Evolutionary conservation across 2,113 vertebrate genomes (phyloP).

Genomic region (Tragelaphus strepsiceros): DNA sequence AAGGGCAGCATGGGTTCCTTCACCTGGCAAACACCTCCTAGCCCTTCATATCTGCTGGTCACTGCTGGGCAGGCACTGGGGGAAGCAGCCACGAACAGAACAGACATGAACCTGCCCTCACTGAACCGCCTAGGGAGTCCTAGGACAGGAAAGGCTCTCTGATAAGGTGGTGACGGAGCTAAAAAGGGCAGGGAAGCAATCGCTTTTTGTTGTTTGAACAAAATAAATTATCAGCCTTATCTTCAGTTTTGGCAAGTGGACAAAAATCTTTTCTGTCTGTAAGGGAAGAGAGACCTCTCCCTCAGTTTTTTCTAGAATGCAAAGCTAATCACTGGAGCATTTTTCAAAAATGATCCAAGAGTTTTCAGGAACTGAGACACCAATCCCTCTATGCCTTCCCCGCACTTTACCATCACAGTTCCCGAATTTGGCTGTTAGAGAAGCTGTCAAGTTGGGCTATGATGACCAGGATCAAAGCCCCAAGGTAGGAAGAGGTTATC

Average conservation of each 20-base stretch:
- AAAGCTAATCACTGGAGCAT: background rate
- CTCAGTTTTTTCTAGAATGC: background rate
- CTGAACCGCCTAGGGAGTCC: background rate
- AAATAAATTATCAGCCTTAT: background rate
- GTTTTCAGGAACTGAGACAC: background rate
- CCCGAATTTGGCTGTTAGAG: background rate
- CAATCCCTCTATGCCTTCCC: background rate
- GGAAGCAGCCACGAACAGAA: background rate
- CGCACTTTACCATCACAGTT: background rate
- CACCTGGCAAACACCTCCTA: background rate
- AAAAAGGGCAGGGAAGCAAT: background rate
- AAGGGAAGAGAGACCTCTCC: background rate
- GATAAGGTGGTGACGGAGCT: background rate
- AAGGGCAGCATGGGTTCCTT: background rate
- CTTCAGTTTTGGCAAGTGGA: background rate
- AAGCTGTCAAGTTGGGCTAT: background rate
- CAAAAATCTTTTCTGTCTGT: background rate
- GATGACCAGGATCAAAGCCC: background rate
- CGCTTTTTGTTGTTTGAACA: background rate
- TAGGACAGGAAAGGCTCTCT: too few species aligned
- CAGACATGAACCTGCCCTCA: background rate
- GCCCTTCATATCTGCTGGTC: background rate
- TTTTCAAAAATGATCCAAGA: background rate
- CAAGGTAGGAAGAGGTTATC: background rate
- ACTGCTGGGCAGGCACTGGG: background rate